A percentile compares a stretch with the other conserved stretches of the same genome.
Conservation (phyloP, 23 tunicate species). For the Halocynthia roretzi region DNA sequence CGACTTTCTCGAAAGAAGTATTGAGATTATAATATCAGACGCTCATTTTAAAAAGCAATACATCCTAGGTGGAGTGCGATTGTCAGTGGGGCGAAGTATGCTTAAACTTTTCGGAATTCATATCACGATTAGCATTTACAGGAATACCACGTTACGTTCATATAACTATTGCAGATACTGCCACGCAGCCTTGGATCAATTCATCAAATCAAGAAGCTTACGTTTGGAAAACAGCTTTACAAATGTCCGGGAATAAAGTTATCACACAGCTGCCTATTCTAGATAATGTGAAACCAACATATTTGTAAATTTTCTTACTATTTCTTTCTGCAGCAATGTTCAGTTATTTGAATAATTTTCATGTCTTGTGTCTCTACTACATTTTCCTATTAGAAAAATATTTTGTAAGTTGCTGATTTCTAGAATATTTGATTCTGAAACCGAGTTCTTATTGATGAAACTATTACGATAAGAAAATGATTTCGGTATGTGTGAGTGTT, state of each 20-base stretch:
- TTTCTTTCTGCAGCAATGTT: too few relatives aligned
- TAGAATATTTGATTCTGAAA: too few relatives aligned
- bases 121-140: not conserved
- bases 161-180: too few relatives aligned
- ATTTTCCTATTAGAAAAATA: too few relatives aligned
- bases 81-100: constrained; percentile 23
- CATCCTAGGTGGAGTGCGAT: constrained; percentile 17
- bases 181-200: constrained; percentile 21
- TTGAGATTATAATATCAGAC: constrained; percentile 51
- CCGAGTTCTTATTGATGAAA: too few relatives aligned
- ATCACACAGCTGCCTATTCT: constrained; percentile 9
- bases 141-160: too few relatives aligned
- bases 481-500: too few relatives aligned
- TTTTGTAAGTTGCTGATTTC: too few relatives aligned
- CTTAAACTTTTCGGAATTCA: not conserved
- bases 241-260: constrained; percentile 21
- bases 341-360: too few relatives aligned
- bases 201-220: constrained; percentile 17
- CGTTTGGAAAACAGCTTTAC: constrained; percentile 18
- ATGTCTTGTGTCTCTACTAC: too few relatives aligned
- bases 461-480: too few relatives aligned
- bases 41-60: constrained; percentile 25
- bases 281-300: constrained; percentile 24
- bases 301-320: not conserved
- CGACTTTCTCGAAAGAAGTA: constrained; percentile 39